Base-by-base conservation (phyloP, 2,113 vertebrate species). In the Procavia capensis region DNA sequence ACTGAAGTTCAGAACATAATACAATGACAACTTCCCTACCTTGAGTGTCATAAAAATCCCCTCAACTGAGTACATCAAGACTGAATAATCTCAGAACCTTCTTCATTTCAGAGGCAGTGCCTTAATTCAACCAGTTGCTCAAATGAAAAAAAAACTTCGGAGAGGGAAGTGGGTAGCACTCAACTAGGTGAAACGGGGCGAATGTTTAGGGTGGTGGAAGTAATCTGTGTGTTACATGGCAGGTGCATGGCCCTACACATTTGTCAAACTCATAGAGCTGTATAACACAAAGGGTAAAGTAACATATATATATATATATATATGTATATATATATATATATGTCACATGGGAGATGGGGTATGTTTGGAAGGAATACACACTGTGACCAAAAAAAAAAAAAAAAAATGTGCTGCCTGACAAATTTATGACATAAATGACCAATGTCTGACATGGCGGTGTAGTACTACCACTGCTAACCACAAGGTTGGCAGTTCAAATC, bases 1-100 rank as follows among this genome's bases (percentile, higher is more conserved):
- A 83, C 9, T 88, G 47, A 11, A 75, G 7, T 70, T 27, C 41
- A 78, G 54, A 66, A 5, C 19, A 24, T 20, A 45, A 6, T 34
- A 45, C 8, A 75, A 64, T 61, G 31, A 39, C 59, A 74, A 45
- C 34, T 68, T 84, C 41, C 14, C 79, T 64, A 84, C 25, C 31
- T 43, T 84, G 43, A 88, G 34, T 84, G 25, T 57, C 31, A 57
- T 31, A 11, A 41, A 78, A 41, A 10, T n/a, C 16, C 11, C 27
- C 79, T 70, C 41, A 50, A 54, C 45, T 92, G 74, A 89, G 54
- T 93, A 82, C 74, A 39, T 59, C 36, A 85, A 70, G 85, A n/a
- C n/a, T 29, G 14, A 76, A 54, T 75, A 85, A 88, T 68, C 24
- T 34, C 41, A 88, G 59, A 78, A 16, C 9, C 16, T 45, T 61